Evolutionary conservation across 2,113 vertebrate genomes (phyloP).

Genomic region (Prinia subflava): DNA sequence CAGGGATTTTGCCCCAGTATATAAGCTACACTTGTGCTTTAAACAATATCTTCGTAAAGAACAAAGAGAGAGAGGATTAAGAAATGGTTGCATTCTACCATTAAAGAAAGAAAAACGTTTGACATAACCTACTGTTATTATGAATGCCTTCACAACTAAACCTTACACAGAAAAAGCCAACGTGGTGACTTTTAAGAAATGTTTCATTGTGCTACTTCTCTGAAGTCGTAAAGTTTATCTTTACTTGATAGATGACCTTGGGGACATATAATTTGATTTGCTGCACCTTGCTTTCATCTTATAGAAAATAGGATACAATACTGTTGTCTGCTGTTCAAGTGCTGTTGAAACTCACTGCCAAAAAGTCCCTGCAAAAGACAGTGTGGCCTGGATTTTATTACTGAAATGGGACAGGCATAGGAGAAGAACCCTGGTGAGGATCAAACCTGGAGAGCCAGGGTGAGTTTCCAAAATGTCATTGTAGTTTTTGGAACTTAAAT

Average conservation of each 20-base stretch:
- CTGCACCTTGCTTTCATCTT: not conserved
- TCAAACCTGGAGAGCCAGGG: not conserved
- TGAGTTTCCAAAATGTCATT: not conserved
- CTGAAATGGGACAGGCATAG: not conserved
- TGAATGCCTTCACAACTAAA: not conserved
- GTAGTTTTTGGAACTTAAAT: not conserved
- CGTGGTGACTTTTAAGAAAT: not conserved
- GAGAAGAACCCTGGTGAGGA: not conserved
- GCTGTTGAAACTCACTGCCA: not conserved
- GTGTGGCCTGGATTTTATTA: not conserved
- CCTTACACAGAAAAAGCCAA: not conserved
- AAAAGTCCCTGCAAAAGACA: not conserved
- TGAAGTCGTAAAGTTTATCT: not conserved
- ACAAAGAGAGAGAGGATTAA: not conserved
- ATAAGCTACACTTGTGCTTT: not conserved
- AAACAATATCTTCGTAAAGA: not conserved
- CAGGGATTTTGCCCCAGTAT: not conserved
- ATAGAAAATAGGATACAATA: not conserved
- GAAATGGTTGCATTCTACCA: not conserved
- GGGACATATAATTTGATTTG: not conserved
- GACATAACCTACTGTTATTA: not conserved
- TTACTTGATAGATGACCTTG: conserved; percentile 17
- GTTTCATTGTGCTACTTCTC: not conserved
- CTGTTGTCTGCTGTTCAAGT: not conserved
- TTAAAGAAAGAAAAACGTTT: not conserved